A percentile compares a stretch with the other conserved stretches of the same genome.
These are phyloP conservation scores for Abramis brama DNA, from an alignment of 2,113 vertebrate species.

Conservation along the genomic window DNA sequence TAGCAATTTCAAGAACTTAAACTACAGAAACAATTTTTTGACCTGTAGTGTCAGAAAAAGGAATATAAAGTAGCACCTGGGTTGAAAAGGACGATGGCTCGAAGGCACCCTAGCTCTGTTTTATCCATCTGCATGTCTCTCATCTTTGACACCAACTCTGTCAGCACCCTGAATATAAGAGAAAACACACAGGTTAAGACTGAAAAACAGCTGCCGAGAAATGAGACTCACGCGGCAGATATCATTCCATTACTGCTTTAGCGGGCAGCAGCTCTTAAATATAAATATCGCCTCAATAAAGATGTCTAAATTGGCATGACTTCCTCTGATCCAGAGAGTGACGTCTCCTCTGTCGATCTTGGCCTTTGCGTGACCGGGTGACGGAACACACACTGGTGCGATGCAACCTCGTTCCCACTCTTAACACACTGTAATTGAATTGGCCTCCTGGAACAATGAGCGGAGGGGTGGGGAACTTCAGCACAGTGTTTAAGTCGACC, in stretches of 20 bases:
- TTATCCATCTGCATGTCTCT: constrained; percentile 99
- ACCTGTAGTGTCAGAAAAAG: neutral
- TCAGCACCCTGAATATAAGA: constrained; percentile 85
- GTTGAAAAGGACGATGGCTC: constrained; percentile 97
- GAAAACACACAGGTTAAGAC: constrained; percentile 18
- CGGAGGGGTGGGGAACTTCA: constrained; percentile 38
- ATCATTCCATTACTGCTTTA: neutral
- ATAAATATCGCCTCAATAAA: neutral
- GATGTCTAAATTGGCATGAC: neutral
- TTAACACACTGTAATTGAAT: constrained; percentile 72
- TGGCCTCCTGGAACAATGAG: constrained; percentile 63
- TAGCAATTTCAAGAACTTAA: neutral
- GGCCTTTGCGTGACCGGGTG: constrained; percentile 41
- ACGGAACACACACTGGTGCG: constrained; percentile 6
- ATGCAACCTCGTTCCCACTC: constrained; percentile 65
- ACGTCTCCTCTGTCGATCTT: neutral
- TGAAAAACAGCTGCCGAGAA: neutral
- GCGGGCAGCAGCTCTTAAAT: neutral
- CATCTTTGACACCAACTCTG: constrained; percentile 99
- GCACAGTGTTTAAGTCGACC: constrained; percentile 64
- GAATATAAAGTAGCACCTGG: constrained; percentile 78
- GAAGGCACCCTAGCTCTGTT: constrained; percentile 96
- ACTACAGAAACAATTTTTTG: neutral
- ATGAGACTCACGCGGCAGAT: neutral
- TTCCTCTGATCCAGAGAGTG: neutral